phyloP scores from a whole-genome alignment of 2,888 invertebrate species.

The Allophyes oxyacanthae region DNA sequence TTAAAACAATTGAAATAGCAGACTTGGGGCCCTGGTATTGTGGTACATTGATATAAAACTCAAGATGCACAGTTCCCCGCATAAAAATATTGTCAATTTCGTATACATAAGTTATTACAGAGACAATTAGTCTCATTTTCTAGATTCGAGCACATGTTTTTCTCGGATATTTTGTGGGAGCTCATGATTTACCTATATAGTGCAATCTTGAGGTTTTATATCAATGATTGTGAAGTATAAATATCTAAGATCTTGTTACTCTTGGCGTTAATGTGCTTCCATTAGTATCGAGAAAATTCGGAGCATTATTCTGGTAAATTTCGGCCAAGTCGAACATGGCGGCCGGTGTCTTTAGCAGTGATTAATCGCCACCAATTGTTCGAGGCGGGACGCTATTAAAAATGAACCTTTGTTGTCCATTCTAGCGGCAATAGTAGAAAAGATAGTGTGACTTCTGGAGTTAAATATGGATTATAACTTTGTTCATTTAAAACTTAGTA shows the following conservation, averaged over 20 bases:
- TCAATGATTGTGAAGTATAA: constrained; percentile 3
- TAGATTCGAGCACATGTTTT: too few species aligned
- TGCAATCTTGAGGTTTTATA: too few species aligned
- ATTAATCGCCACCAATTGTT: constrained; percentile 49
- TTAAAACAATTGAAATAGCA: too few species aligned
- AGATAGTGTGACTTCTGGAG: constrained; percentile 18
- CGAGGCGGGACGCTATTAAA: constrained; percentile 39
- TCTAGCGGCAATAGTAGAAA: constrained; percentile 19
- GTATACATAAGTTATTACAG: too few species aligned
- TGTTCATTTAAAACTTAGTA: too few species aligned
- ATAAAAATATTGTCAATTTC: too few species aligned
- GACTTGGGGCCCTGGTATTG: too few species aligned
- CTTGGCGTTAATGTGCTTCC: constrained; percentile 20
- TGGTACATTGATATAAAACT: background rate
- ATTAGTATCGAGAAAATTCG: constrained; percentile 23
- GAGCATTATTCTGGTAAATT: constrained; percentile 25
- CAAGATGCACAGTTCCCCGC: too few species aligned
- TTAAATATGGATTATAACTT: constrained; percentile 31
- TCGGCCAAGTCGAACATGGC: constrained; percentile 16
- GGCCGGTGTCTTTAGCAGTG: constrained; percentile 40
- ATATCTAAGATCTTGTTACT: constrained; percentile 41
- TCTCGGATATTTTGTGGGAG: too few species aligned
- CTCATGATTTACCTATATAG: too few species aligned
- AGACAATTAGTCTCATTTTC: too few species aligned
- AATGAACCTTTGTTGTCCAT: constrained; percentile 36